Evolutionary conservation across 35 echinoderm and acorn worm species (phyloP).

Genomic region (Acanthaster planci): DNA sequence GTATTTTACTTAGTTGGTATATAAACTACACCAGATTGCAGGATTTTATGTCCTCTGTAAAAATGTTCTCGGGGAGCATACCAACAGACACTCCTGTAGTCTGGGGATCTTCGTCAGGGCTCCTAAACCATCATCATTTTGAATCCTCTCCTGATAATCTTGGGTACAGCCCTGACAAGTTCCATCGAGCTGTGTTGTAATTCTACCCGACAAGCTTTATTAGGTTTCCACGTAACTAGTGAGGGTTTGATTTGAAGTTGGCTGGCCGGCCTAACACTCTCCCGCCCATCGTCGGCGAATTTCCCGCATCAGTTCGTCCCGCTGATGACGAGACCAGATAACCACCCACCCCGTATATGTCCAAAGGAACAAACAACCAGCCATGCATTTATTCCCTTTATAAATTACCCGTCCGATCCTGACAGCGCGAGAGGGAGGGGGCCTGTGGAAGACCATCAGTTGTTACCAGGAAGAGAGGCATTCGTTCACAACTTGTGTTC

Average conservation of each 20-base stretch:
- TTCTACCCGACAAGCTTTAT: neutral
- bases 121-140: no score
- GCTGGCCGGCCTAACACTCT: neutral
- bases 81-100: no score
- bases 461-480: neutral
- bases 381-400: neutral
- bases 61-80: no score
- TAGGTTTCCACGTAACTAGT: neutral
- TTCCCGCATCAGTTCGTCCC: neutral
- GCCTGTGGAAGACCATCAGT: neutral
- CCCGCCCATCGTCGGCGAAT: neutral
- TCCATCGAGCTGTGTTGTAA: neutral
- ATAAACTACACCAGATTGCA: no score
- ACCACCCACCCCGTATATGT: no score
- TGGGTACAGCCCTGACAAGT: no score
- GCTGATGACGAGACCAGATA: neutral
- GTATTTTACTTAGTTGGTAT: no score
- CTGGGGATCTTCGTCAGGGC: no score
- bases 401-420: conserved; percentile 10
- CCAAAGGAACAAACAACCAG: no score
- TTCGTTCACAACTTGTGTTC: neutral
- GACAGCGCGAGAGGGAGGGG: neutral
- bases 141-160: no score
- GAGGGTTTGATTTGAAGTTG: conserved; percentile 9
- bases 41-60: no score